Percentiles rank a stretch among this genome's conserved stretches.
Conservation (phyloP, 2,797 vertebrate genomes). For the Phoeniculus purpureus region DNA sequence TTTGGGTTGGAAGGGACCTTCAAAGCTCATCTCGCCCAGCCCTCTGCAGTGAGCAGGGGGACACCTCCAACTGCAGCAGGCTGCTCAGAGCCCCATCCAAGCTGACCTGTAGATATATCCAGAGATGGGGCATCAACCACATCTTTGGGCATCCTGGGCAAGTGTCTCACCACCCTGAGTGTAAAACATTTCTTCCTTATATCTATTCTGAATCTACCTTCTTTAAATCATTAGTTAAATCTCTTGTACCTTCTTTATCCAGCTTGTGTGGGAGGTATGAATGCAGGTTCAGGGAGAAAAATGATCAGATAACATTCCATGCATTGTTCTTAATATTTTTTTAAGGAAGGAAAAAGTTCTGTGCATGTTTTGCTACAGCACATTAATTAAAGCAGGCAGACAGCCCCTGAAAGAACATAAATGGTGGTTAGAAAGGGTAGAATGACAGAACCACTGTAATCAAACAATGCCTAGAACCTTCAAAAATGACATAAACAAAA, state of each 20-base stretch:
- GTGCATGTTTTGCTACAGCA: not conserved
- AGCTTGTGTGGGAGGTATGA: not conserved
- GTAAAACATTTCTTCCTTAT: too few relatives aligned
- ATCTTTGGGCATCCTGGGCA: too few relatives aligned
- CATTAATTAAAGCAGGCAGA: not conserved
- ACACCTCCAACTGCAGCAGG: not conserved
- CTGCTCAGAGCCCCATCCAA: not conserved
- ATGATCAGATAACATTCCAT: not conserved
- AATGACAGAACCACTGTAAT: not conserved
- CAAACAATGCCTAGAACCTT: not conserved
- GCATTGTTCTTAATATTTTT: not conserved
- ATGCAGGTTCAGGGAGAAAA: not conserved
- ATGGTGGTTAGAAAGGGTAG: not conserved
- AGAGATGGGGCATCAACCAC: not conserved
- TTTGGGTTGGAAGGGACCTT: too few relatives aligned
- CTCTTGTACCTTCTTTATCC: not conserved
- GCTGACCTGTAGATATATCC: not conserved
- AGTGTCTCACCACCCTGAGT: too few relatives aligned
- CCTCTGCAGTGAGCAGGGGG: not conserved
- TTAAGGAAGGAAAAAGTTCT: not conserved
- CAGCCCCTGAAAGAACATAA: not conserved
- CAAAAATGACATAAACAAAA: not conserved
- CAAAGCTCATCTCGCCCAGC: too few relatives aligned
- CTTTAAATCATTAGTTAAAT: not conserved
- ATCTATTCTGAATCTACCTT: not conserved